Evolutionary conservation across 2,888 invertebrate genomes (phyloP).

Genomic region (Sceliomorpha sp.): DNA sequence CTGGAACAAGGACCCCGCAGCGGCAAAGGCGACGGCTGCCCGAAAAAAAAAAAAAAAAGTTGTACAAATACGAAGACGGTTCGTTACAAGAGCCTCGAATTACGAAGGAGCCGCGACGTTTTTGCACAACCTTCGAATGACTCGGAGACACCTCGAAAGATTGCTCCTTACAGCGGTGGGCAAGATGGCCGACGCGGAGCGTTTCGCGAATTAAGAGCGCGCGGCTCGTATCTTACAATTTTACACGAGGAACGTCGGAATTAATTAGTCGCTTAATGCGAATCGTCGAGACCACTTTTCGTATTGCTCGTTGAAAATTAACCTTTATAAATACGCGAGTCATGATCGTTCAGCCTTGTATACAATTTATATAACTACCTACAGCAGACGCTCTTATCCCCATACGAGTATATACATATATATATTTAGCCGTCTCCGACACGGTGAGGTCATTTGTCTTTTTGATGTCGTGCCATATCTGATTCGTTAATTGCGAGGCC

Average conservation of each 20-base stretch:
- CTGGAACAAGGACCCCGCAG: too few relatives aligned
- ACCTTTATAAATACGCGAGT: not conserved
- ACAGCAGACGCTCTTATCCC: conserved; percentile 8
- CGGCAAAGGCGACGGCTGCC: too few relatives aligned
- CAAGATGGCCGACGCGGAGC: too few relatives aligned
- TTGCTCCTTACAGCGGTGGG: too few relatives aligned
- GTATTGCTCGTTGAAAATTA: too few relatives aligned
- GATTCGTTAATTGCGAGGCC: conserved; percentile 70
- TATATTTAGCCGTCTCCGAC: conserved; percentile 64
- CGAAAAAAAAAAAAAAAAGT: conserved; percentile 4
- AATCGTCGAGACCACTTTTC: not conserved
- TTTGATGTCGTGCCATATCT: conserved; percentile 69
- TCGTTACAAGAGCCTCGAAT: too few relatives aligned
- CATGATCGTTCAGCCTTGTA: conserved; percentile 1
- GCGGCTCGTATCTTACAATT: too few relatives aligned
- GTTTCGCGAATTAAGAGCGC: too few relatives aligned
- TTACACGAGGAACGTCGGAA: not conserved
- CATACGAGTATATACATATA: conserved; percentile 26
- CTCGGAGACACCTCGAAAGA: too few relatives aligned
- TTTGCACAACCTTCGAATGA: too few relatives aligned
- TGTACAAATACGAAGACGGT: conserved; percentile 4
- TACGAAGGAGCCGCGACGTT: too few relatives aligned
- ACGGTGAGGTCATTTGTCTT: conserved; percentile 67
- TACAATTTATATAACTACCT: conserved; percentile 1
- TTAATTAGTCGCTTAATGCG: not conserved